Base-by-base conservation (phyloP, 37 sponge, comb jelly and placozoan genomes). In the Agelas oroides region DNA sequence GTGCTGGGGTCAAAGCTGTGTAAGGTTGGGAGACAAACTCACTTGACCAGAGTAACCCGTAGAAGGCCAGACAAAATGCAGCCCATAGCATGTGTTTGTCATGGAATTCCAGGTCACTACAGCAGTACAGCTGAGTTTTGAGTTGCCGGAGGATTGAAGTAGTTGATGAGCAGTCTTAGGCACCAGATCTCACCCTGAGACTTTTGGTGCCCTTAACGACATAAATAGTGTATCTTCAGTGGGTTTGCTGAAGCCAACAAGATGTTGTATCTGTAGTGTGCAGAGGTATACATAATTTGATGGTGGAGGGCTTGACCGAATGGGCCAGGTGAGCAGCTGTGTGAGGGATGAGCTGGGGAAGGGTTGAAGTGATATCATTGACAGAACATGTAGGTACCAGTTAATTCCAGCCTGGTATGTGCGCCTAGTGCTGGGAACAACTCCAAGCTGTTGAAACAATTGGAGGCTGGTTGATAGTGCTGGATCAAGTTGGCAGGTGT, bases 391-490 rank as follows among this genome's bases (percentile, higher is more conserved):
- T 23, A 28, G 14, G 37, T 28, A 80, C 23, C 56, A 16, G 28
- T 69, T 80, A 18, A 70, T 30, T 30, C 81, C 69, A 18, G 81
- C 52, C 28, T 69, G 52, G 56, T 80, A 80, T 16, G 81, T 69
- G 33, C 69, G 68, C 1, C 35, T 28, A 21, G 69, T 80, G 52
- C 70, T 70, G 15, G 53, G n/a, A 38, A 61, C 77, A 14, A 76
- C 60, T 31, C 60, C 59, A 20, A 20, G 40, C 18, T 39, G 53
- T 20, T 46, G 39, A 39, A 73, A 40, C 24, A 33, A 23, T 34
- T 70, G 33, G 34, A 39, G 28, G 33, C 23, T 19, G 27, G 28
- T 27, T 21, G 60, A 28, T 18, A 77, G 62, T 23, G 61, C 39
- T 34, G 62, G 61, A 21, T 31, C 61, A 60, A 63, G 23, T 24